Percentiles rank a stretch among this genome's conserved stretches.
Conservation (phyloP, 2,797 vertebrate species). For the Serranus cabrilla region DNA sequence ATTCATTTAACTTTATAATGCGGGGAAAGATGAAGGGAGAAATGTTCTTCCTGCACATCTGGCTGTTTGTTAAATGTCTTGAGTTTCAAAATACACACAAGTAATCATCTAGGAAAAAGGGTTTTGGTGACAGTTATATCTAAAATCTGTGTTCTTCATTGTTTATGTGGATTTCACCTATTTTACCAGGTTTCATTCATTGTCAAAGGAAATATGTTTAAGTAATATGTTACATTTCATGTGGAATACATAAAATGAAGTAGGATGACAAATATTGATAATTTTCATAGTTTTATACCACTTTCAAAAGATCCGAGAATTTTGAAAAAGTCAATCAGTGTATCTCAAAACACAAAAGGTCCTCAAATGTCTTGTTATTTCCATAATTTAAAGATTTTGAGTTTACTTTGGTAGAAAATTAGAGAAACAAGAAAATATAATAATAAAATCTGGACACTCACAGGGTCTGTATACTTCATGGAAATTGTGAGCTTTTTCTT, state of each 20-base stretch:
- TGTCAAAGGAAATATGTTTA: no score
- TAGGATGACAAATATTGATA: no score
- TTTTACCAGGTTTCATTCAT: not conserved
- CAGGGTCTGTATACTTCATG: not conserved
- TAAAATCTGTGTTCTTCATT: not conserved
- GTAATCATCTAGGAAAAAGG: not conserved
- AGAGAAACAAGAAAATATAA: no score
- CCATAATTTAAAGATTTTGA: no score
- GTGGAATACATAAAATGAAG: not conserved
- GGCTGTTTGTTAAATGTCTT: not conserved
- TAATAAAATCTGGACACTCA: no score
- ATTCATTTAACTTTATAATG: slow-evolving; percentile 9
- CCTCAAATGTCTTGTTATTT: no score
- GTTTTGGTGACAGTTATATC: not conserved
- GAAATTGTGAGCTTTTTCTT: not conserved
- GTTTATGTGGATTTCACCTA: not conserved
- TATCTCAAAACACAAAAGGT: no score
- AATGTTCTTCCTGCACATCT: not conserved
- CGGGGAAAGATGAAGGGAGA: not conserved
- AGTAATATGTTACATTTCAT: not conserved
- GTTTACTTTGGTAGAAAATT: no score
- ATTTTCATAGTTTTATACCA: no score
- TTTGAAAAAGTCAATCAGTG: no score
- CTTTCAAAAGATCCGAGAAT: no score
- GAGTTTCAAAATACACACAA: not conserved